These are phyloP conservation scores for Heliconius nattereri DNA, from an alignment of 1,140 invertebrate genomes.

Conservation along the genomic window DNA sequence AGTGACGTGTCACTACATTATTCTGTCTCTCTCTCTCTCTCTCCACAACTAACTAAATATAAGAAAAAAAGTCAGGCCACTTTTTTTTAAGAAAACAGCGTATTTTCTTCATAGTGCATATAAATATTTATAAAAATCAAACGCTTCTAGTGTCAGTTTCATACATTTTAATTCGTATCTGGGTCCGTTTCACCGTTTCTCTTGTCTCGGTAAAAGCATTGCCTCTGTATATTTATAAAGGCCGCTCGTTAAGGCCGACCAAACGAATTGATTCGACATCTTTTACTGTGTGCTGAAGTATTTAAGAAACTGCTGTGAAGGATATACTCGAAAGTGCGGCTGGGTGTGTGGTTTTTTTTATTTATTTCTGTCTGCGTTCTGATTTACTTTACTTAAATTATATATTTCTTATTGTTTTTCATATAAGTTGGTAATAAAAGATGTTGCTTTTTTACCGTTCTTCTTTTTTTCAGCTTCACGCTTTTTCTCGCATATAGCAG, in stretches of 20 bases:
- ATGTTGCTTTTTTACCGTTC: too few relatives aligned
- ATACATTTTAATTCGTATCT: conserved; percentile 70
- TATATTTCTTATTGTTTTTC: neutral
- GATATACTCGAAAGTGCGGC: neutral
- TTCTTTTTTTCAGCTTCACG: neutral
- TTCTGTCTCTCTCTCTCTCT: too few relatives aligned
- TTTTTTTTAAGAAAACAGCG: neutral
- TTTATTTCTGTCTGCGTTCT: too few relatives aligned
- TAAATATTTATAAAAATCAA: conserved; percentile 16
- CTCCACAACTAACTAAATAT: too few relatives aligned
- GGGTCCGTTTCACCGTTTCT: conserved; percentile 49
- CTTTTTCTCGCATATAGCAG: too few relatives aligned
- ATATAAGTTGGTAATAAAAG: too few relatives aligned
- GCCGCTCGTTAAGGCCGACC: conserved; percentile 31
- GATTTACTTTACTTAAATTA: neutral
- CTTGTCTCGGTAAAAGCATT: conserved; percentile 77
- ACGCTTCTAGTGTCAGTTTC: conserved; percentile 40
- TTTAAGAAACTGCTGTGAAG: neutral
- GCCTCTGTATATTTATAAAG: conserved; percentile 79
- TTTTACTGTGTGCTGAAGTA: conserved; percentile 1
- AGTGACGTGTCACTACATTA: too few relatives aligned
- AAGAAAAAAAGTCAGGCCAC: neutral
- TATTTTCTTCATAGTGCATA: conserved; percentile 3
- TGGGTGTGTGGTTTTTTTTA: too few relatives aligned
- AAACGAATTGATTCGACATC: conserved; percentile 29